Evolutionary conservation across 2,888 invertebrate genomes (phyloP), one percentile per base, ranked within the genome.

Genomic region (Slavum lentiscoides): DNA sequence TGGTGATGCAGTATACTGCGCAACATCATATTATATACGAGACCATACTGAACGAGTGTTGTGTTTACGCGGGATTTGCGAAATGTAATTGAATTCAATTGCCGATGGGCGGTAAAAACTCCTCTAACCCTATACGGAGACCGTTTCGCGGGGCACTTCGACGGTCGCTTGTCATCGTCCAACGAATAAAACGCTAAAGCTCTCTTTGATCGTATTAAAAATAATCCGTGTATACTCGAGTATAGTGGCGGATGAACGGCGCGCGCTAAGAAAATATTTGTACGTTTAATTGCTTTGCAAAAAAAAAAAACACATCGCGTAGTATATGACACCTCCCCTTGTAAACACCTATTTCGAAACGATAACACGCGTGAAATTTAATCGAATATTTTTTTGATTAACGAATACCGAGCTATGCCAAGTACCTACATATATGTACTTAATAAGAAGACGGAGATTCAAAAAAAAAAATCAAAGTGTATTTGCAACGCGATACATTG

Each of bases 61-160:
- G 80, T 55, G 80, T 55, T 80, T 64, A 64, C 15, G 70, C 64
- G 72, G 80, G 80, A 80, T 80, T 80, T 80, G 80, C 72, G 39
- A 80, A 80, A 80, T 58, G 80, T 72, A 80, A 80, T 77, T 70
- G 69, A 77, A 77, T 80, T 80, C 72, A 80, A 80, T 80, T 80
- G 80, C 72, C 80, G 58, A 72, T 72, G 80, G 80, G 80, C 72
- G 80, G 80, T 64, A 23, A 72, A 72, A 72, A 80, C 59, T 59
- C 58, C 13, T 9, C 67, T 49, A 30, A 68, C 67, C 75, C 75
- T 76, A 21, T 43, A 49, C 30, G 30, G 2, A 30, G 30, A 30
- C 67, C 67, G 19, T 59, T 68, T 76, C 55, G 64, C 30, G 30
- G 30, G 37, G 59, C n/a, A n/a, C n/a, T n/a, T n/a, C n/a, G n/a